Conservation (phyloP, 1,140 invertebrate genomes). For the roundworm (Caenorhabditis elegans) region DNA sequence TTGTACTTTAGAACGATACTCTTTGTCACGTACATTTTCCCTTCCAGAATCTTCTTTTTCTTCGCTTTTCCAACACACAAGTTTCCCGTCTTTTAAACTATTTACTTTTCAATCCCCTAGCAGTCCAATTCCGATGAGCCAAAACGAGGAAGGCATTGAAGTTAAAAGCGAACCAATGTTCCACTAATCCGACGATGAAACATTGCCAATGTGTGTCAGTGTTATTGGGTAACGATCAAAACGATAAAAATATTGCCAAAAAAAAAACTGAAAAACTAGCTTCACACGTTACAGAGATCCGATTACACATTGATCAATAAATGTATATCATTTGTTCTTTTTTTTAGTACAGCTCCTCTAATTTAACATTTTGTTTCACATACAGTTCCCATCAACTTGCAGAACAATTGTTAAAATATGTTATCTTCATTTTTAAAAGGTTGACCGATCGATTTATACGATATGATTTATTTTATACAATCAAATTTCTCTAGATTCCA, state of each 20-base stretch:
- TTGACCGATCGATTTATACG: too few relatives aligned
- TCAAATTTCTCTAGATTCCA: too few relatives aligned
- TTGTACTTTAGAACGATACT: too few relatives aligned
- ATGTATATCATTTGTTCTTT: too few relatives aligned
- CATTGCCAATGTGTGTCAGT: background rate
- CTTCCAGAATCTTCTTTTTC: background rate
- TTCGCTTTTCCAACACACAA: background rate
- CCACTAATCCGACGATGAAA: slow-evolving; percentile 26
- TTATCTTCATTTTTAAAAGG: too few relatives aligned
- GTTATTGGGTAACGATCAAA: background rate
- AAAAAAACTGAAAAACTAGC: background rate
- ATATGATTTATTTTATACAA: too few relatives aligned
- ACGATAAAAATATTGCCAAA: background rate
- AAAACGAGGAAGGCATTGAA: background rate
- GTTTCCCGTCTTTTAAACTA: background rate
- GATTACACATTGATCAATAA: too few relatives aligned
- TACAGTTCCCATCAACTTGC: too few relatives aligned
- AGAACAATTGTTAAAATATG: too few relatives aligned
- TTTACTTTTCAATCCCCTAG: background rate
- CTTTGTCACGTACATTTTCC: too few relatives aligned
- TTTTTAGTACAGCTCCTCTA: too few relatives aligned
- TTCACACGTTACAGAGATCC: background rate
- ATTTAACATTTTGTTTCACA: too few relatives aligned
- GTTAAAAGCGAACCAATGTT: slow-evolving; percentile 23
- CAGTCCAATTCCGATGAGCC: slow-evolving; percentile 7